Evolutionary conservation across 2,113 vertebrate genomes (phyloP).

Genomic region (Tinamus guttatus): DNA sequence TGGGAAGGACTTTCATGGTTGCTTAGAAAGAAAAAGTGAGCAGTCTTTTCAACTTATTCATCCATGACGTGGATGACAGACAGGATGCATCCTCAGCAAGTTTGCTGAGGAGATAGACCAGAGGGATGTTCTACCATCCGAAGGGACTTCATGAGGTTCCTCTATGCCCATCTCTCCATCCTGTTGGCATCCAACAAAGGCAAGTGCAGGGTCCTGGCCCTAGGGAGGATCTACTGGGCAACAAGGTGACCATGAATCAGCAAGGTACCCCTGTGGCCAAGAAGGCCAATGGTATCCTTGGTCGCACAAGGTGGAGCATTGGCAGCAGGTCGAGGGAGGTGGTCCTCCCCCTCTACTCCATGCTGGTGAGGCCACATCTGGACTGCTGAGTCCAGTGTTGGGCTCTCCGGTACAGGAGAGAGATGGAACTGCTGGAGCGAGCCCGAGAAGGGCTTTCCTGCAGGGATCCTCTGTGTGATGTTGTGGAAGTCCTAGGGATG

Average conservation of each 20-base stretch:
- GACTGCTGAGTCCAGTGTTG: not conserved
- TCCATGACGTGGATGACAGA: not conserved
- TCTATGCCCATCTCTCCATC: too few relatives aligned
- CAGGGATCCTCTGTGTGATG: not conserved
- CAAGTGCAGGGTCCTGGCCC: not conserved
- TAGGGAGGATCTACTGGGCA: too few relatives aligned
- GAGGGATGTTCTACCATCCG: not conserved
- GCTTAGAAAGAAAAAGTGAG: not conserved
- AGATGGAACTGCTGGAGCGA: not conserved
- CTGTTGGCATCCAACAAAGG: too few relatives aligned
- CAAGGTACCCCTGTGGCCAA: not conserved
- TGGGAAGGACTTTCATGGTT: not conserved
- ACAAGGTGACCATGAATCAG: not conserved
- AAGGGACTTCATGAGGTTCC: not conserved
- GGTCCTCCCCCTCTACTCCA: not conserved
- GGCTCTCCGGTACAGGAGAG: too few relatives aligned
- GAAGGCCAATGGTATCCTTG: too few relatives aligned
- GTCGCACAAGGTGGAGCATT: too few relatives aligned
- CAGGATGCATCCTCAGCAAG: too few relatives aligned
- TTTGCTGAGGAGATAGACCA: not conserved
- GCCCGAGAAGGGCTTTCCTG: not conserved
- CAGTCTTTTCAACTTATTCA: not conserved
- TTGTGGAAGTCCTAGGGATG: not conserved
- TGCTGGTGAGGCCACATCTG: not conserved
- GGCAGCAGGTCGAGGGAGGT: too few relatives aligned